Percentiles rank a stretch among this genome's conserved stretches.
These are phyloP conservation scores for Poicephalus gulielmi DNA, from an alignment of 2,113 vertebrate species.

Conservation along the genomic window DNA sequence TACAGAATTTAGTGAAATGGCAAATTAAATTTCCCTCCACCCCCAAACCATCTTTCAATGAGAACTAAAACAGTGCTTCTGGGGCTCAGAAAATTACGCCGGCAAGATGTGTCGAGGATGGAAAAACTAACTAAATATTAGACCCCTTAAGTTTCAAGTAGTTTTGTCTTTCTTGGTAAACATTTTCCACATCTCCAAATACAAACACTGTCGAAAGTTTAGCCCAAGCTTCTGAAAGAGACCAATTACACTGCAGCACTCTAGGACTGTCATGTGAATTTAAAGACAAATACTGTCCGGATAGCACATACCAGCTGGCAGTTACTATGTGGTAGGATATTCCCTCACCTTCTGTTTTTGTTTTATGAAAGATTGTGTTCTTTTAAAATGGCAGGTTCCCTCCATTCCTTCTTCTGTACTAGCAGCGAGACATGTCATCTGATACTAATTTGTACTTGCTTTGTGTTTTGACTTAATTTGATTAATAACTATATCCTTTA, in stretches of 20 bases:
- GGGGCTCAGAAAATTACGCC: neutral
- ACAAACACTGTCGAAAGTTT: neutral
- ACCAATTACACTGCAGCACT: rapidly evolving
- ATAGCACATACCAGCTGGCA: neutral
- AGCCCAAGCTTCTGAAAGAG: neutral
- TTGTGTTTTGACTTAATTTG: constrained; percentile 69
- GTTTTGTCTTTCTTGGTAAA: neutral
- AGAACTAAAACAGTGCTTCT: neutral
- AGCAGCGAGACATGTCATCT: constrained; percentile 9
- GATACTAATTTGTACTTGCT: constrained; percentile 62
- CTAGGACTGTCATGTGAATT: neutral
- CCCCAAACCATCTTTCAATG: neutral
- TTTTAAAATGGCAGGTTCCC: constrained; percentile 43
- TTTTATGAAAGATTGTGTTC: constrained; percentile 45
- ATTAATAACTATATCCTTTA: constrained; percentile 69
- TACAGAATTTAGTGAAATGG: neutral
- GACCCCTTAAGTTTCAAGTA: neutral
- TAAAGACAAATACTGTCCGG: constrained; percentile 22
- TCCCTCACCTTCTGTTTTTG: constrained; percentile 41
- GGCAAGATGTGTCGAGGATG: neutral
- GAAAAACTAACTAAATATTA: neutral
- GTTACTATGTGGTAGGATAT: neutral
- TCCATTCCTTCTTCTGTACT: constrained; percentile 21
- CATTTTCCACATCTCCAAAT: neutral
- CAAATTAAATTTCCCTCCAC: neutral